Evolutionary conservation across 1,140 invertebrate species (phyloP), one percentile per base, ranked within the genome.

Genomic region (Trachymyrmex cornetzi): DNA sequence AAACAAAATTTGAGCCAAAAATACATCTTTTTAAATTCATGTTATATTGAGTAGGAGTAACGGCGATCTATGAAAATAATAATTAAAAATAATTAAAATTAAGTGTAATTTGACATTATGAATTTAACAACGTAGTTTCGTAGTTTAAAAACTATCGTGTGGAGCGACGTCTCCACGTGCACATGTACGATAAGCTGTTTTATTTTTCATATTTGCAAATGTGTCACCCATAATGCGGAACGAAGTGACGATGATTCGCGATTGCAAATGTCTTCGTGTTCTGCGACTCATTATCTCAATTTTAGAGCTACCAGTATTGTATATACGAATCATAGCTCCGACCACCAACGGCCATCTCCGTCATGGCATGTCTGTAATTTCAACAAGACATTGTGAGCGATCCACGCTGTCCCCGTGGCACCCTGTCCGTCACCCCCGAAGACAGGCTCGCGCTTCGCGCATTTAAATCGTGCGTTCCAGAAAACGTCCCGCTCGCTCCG

Each of bases 331-430:
- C 66, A 50, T 67, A 38, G 22, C 67, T 71, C 6, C 63, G 63
- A 34, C 48, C 48, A 81, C 64, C 77, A 74, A 27, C 79, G 66
- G 34, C 71, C 81, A 11, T 16, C 27, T 57, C 57, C 34, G 69
- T 84, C 61, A 84, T 50, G 80, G 74, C 67, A 87, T 22, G 81
- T 59, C 55, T 85, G 59, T 84, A 84, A 85, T 84, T 84, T 74
- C 61, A 84, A 57, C 77, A 55, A 84, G 86, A 84, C 85, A 81
- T 71, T 80, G 77, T 80, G 38, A 72, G 82, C 80, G 67, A 87
- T 87, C 57, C 50, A 63, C 64, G 34, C 59, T 53, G 81, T 75
- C 57, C 34, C 66, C 77, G 67, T 61, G 79, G 53, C 59, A 77
- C 34, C 82, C 63, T 85, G 82, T 85, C 74, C 59, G 82, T 85